Evolutionary conservation across 2,797 vertebrate genomes (phyloP), one percentile per base, ranked within the genome.

Genomic region (Thalassophryne amazonica): DNA sequence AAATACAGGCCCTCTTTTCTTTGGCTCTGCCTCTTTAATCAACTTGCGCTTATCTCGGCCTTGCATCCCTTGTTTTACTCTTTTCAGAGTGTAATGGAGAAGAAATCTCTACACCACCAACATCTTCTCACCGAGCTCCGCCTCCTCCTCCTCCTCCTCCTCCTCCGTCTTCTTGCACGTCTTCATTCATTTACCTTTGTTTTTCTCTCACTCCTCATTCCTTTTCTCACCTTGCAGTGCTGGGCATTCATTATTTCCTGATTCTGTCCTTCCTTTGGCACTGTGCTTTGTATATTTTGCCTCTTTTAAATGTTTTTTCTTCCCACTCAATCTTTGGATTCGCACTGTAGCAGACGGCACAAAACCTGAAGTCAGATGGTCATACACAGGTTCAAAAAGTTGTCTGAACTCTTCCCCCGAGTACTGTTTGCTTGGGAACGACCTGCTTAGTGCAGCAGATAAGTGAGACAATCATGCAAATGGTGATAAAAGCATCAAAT

Each of bases 11-110:
- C 59, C 56, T 68, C 65, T 69, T 73, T 80, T 81, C 81, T 82
- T 69, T 62, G 63, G 66, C 75, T 56, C 43, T 54, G 71, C 62
- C 69, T 83, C 79, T 81, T 86, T 85, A 84, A 88, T 87, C 86
- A 85, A 82, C 82, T 82, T 76, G 40, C 56, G 76, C 82, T 84
- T 86, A 88, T 88, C 85, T 73, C 63, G 29, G 36, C 64, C 55
- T 21, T 69, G 73, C 83, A 86, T 86, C 83, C 81, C 82, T 76
- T 76, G 77, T 82, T 79, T 78, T 67, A 68, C 38, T 69, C 58
- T 57, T 66, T 81, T 75, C 67, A 59, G 50, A 47, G 72, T 35
- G 66, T 74, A 76, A 81, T 48, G 63, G 75, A 67, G 73, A 64
- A 73, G 60, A 69, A 81, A 83, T 81, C 52, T 60, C 66, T 37